Conservation (phyloP, 2,113 vertebrate genomes). For the Suricata suricatta region DNA sequence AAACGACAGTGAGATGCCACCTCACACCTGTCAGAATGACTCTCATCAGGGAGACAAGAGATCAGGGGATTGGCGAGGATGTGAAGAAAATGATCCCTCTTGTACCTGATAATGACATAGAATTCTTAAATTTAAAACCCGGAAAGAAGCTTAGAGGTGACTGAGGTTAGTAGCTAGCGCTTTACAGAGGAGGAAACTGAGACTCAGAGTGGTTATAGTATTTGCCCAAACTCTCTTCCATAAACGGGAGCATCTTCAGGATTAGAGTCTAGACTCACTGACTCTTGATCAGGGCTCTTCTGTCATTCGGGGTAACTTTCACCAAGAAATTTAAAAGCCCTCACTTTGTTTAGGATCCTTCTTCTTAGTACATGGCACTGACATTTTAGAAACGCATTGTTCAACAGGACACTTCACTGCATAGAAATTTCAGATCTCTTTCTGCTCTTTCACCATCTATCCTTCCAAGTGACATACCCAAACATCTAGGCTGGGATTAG, state of each 20-base stretch:
- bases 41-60: background rate
- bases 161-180: background rate
- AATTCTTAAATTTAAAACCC: background rate
- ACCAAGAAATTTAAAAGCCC: background rate
- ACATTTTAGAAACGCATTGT: background rate
- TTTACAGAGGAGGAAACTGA: background rate
- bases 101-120: background rate
- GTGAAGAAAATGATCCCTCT: too few relatives aligned
- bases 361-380: too few relatives aligned
- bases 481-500: background rate
- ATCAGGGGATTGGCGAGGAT: background rate
- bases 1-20: background rate
- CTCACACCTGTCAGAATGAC: background rate
- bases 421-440: background rate
- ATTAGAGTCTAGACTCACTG: background rate
- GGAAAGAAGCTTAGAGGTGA: background rate
- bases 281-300: background rate
- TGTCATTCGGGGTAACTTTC: background rate
- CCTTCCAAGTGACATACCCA: background rate
- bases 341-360: background rate
- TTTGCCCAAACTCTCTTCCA: background rate
- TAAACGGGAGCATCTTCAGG: too few relatives aligned
- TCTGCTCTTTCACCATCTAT: background rate
- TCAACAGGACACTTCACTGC: background rate
- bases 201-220: fast-evolving